A percentile compares a stretch with the other conserved stretches of the same genome.
Conservation (phyloP, 2,888 invertebrate genomes). For the Deroplatys truncata region DNA sequence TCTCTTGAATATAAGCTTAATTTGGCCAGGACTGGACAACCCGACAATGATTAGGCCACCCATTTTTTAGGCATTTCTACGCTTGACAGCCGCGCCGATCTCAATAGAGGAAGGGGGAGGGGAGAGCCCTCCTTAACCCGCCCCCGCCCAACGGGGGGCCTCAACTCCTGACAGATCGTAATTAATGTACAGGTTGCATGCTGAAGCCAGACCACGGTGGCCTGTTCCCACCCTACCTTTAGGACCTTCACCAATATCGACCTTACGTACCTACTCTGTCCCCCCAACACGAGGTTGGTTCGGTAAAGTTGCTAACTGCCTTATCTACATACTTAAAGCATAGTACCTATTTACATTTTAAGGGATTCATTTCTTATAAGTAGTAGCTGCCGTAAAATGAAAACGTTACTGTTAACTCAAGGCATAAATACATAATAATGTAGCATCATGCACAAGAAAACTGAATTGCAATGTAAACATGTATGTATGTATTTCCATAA, state of each 20-base stretch:
- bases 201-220: constrained; percentile 5
- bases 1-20: neutral
- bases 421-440: too few relatives aligned
- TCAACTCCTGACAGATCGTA: constrained; percentile 30
- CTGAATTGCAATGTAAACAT: too few relatives aligned
- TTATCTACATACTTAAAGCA: neutral
- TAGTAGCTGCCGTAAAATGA: too few relatives aligned
- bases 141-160: constrained; percentile 22
- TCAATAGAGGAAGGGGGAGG: constrained; percentile 30
- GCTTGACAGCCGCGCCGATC: constrained; percentile 27
- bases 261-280: neutral
- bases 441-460: too few relatives aligned
- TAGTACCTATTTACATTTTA: too few relatives aligned
- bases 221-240: constrained; percentile 19
- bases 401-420: too few relatives aligned
- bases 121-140: constrained; percentile 20
- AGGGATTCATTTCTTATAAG: too few relatives aligned
- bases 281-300: neutral
- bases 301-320: neutral
- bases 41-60: constrained; percentile 29
- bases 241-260: neutral
- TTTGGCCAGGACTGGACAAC: neutral
- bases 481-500: too few relatives aligned
- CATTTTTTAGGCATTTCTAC: constrained; percentile 32
- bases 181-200: constrained; percentile 32